These are phyloP conservation scores for Glaucidium brasilianum DNA, from an alignment of 2,113 vertebrate genomes.

Conservation along the genomic window DNA sequence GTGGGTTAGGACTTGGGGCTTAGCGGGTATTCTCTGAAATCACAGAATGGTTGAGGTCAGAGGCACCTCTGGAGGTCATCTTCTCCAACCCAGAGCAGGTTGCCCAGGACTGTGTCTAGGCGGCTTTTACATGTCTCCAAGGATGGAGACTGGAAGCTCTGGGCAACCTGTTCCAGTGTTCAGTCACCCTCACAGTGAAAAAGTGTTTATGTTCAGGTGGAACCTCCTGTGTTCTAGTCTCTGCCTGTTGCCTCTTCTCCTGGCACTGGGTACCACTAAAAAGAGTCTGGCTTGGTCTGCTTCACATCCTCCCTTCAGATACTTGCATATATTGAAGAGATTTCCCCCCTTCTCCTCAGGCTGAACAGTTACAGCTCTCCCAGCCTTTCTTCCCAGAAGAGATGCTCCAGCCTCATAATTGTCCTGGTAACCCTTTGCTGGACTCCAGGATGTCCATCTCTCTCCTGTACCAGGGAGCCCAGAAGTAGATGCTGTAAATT, in stretches of 20 bases:
- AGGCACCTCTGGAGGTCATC: not conserved
- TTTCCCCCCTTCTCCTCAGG: not conserved
- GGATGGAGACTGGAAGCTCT: not conserved
- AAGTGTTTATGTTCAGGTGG: not conserved
- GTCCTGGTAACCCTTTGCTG: not conserved
- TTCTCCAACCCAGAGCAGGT: not conserved
- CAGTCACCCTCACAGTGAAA: not conserved
- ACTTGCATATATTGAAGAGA: not conserved
- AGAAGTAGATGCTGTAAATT: not conserved
- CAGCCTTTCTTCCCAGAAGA: not conserved
- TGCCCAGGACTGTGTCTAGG: not conserved
- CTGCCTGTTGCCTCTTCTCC: not conserved
- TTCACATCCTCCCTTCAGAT: not conserved
- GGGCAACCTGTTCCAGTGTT: not conserved
- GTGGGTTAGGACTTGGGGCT: not conserved
- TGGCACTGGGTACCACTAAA: not conserved
- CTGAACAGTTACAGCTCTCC: not conserved
- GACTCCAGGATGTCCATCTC: not conserved
- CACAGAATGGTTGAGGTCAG: not conserved
- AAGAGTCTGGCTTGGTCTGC: not conserved
- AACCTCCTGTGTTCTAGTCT: not conserved
- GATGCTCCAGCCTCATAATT: not conserved
- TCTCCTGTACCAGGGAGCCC: not conserved
- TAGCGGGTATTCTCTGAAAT: not conserved
- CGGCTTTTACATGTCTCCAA: rapidly evolving